Conservation (phyloP, 1,140 invertebrate species). For the Andricus grossulariae region DNA sequence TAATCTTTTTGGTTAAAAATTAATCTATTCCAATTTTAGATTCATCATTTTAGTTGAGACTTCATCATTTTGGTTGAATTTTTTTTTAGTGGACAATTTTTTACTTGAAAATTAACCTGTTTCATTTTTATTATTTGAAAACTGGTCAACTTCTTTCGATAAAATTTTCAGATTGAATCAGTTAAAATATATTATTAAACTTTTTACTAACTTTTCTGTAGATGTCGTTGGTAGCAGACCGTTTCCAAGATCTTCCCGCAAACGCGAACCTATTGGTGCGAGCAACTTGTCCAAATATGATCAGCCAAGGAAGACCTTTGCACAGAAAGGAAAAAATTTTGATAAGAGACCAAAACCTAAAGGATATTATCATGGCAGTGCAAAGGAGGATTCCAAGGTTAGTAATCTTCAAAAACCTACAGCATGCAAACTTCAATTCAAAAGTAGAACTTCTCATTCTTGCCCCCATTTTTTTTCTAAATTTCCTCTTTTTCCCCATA, state of each 20-base stretch:
- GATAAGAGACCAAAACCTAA: slow-evolving; percentile 87
- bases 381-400: slow-evolving; percentile 85
- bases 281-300: slow-evolving; percentile 78
- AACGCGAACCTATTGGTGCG: slow-evolving; percentile 79
- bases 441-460: neutral
- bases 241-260: slow-evolving; percentile 80
- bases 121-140: too few species aligned
- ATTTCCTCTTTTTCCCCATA: too few species aligned
- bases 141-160: too few species aligned
- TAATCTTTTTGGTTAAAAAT: too few species aligned
- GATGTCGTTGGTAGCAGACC: slow-evolving; percentile 79
- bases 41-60: too few species aligned
- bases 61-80: too few species aligned
- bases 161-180: too few species aligned
- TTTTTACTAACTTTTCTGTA: slow-evolving; percentile 54
- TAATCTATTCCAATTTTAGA: too few species aligned
- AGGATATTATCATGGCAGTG: slow-evolving; percentile 80
- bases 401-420: slow-evolving; percentile 2
- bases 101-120: too few species aligned
- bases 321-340: slow-evolving; percentile 80
- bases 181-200: too few species aligned
- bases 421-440: neutral
- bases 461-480: too few species aligned
- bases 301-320: slow-evolving; percentile 77
- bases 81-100: too few species aligned